Evolutionary conservation across 2,113 vertebrate genomes (phyloP), one percentile per base, ranked within the genome.

Genomic region (Varanus salvator): DNA sequence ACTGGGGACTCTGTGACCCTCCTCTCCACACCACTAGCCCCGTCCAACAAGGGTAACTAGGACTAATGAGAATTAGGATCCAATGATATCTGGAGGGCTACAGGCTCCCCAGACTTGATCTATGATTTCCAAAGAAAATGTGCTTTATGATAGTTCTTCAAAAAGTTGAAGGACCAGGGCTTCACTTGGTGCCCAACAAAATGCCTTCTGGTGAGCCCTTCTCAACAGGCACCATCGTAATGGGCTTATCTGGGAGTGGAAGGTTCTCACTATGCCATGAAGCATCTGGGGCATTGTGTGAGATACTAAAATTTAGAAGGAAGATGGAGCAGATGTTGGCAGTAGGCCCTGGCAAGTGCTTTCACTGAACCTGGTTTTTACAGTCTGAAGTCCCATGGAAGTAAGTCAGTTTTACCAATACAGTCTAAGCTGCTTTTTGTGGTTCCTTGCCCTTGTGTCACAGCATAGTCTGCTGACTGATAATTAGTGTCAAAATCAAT

Each of bases 311-410:
- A 74, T 34, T 48, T 78, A 78, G 48, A 78, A 44, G 25, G 21
- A 48, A 48, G 44, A 21, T 21, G 27, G 23, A 3, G 8, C 69
- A 7, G 27, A 6, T 29, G 27, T 14, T 54, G 27, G 27, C 44
- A 29, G 3, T 80, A 27, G 29, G 15, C 27, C 11, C 50, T 57
- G 14, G 14, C 29, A 80, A 6, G 23, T 80, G 50, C 78, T 2
- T 15, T 15, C 15, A 14, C 25, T 48, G 54, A 44, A 14, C 29
- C 50, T 80, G n/a, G 34, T 23, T 34, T 31, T 14, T 3, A 5
- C 2, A 12, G 48, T 27, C 69, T 80, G 89, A 84, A 76, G 90
- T 23, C 87, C 93, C 93, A 66, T 60, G 71, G 71, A 90, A 52
- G 23, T 52, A 74, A 6, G 0, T 31, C 6, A 77, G 11, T 52